phyloP scores from a whole-genome alignment of 2,797 vertebrate genomes.

The Eulemur mongoz region DNA sequence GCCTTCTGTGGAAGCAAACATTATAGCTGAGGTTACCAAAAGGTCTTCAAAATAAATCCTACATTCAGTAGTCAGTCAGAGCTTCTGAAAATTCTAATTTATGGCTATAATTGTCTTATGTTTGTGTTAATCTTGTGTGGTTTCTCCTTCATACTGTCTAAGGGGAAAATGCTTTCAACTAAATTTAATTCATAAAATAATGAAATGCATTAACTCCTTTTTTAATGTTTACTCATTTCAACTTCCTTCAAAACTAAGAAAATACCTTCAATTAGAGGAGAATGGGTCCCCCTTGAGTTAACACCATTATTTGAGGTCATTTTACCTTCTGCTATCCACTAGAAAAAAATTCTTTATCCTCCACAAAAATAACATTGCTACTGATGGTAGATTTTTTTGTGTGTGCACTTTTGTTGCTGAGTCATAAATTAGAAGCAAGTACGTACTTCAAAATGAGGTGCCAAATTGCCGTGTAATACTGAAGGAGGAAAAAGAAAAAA shows the following conservation, averaged over 20 bases:
- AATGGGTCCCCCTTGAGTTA: not conserved
- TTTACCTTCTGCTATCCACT: not conserved
- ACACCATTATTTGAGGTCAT: not conserved
- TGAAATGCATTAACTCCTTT: not conserved
- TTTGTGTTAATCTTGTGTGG: conserved; percentile 31
- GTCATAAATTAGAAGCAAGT: not conserved
- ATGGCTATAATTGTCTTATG: conserved; percentile 33
- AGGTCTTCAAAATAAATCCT: conserved; percentile 63
- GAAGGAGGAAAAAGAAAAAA: not conserved
- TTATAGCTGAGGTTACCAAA: conserved; percentile 51
- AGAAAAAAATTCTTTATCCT: not conserved
- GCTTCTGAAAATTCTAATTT: conserved; percentile 58
- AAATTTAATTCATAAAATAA: conserved; percentile 50
- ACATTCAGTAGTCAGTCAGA: conserved; percentile 31
- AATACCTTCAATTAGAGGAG: not conserved
- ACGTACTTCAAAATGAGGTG: not conserved
- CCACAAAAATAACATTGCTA: not conserved
- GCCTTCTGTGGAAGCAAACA: conserved; percentile 10
- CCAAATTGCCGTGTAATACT: not conserved
- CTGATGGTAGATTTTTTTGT: not conserved
- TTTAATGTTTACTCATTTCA: not conserved
- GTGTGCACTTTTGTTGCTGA: not conserved
- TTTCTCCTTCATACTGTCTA: conserved; percentile 5
- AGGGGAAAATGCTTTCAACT: not conserved
- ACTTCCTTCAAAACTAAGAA: conserved; percentile 40